Base-by-base conservation (phyloP, 1,140 invertebrate genomes). In the Yoshiicerus persimilis region DNA sequence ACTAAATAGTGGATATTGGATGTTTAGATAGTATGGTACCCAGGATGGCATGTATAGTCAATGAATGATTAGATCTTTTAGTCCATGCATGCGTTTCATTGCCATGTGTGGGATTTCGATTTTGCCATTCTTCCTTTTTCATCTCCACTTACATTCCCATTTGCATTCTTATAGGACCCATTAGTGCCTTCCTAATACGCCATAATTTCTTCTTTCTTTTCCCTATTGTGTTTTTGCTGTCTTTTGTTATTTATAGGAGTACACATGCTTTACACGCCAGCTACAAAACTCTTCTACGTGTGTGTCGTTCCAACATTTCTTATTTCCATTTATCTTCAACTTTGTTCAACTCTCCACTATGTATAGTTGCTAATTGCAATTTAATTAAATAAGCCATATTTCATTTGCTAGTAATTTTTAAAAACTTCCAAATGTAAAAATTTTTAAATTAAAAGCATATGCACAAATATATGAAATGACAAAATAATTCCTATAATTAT, bases 21-120 rank as follows among this genome's bases (percentile, higher is more conserved):
- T 47, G 41, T 47, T 47, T 47, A 47, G 11, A 47, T 11, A 41
- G 41, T 47, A 47, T 20, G n/a, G 16, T 47, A 20, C 41, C 41
- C 20, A 47, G 8, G 20, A 32, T 16, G 36, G 70, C 16, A 66
- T 66, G 70, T 10, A 77, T 16, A 6, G 32, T 34, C 11, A 34
- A 32, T 32, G 70, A 77, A n/a, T 77, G 70, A 77, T 77, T 77
- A 77, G 70, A 77, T 77, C 70, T 34, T 36, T 77, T 77, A 34
- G 70, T 77, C 20, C 70, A 77, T 77, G 27, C 70, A 77, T 77
- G 70, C 70, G 16, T 77, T 77, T 77, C 70, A 77, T 77, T 77
- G 70, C 70, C 70, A 77, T 77, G 70, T 77, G 70, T 77, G 70
- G 70, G 70, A 77, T 77, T 77, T 77, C 70, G 70, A 77, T 77